phyloP scores from a whole-genome alignment of 2,797 vertebrate genomes.

The Manis crassicaudata region DNA sequence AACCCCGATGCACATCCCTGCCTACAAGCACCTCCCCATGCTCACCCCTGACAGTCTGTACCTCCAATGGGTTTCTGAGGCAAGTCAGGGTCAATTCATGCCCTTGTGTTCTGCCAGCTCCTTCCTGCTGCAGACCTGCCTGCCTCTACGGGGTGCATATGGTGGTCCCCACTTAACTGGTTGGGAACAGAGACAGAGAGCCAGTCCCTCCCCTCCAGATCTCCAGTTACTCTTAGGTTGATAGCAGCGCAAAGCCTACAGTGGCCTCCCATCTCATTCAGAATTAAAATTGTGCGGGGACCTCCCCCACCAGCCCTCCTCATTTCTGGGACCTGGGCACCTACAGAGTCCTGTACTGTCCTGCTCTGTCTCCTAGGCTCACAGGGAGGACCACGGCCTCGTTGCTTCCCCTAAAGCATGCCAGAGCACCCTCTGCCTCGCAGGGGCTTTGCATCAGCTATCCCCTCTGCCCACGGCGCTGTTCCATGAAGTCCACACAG shows the following conservation, averaged over 20 bases:
- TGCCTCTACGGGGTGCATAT: neutral
- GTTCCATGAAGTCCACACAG: neutral
- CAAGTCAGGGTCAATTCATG: no score
- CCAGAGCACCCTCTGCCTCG: neutral
- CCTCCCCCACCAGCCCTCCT: no score
- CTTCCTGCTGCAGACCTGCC: neutral
- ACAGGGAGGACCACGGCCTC: neutral
- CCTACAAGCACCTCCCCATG: neutral
- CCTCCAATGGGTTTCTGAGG: neutral
- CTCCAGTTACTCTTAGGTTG: neutral
- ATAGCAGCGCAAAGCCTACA: neutral
- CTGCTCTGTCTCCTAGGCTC: neutral
- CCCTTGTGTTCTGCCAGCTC: neutral
- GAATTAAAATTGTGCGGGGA: neutral
- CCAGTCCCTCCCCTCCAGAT: no score
- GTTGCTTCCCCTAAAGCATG: neutral
- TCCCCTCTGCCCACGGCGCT: neutral
- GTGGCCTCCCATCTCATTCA: neutral
- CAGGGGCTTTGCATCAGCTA: neutral
- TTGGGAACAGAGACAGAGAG: neutral
- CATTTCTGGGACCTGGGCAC: neutral
- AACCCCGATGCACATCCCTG: fast-evolving
- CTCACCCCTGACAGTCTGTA: neutral
- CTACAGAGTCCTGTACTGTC: neutral
- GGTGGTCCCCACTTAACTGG: neutral